Conservation (phyloP, 2,113 vertebrate species). For the Catharus minimus region DNA sequence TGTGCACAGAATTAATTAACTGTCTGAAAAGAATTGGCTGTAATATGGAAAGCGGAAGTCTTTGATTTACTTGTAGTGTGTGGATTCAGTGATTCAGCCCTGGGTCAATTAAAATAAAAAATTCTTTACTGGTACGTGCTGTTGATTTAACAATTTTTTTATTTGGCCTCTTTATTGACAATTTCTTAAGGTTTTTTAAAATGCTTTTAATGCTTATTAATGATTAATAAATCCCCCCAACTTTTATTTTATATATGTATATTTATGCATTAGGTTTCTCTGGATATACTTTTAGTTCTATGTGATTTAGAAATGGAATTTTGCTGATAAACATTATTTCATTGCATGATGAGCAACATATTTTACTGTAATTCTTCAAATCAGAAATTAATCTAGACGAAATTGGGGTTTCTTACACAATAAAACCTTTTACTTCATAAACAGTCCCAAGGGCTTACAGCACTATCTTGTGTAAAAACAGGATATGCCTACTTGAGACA, state of each 20-base stretch:
- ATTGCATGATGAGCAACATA: background rate
- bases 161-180: background rate
- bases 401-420: rapidly evolving
- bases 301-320: background rate
- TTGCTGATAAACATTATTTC: background rate
- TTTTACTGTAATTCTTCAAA: background rate
- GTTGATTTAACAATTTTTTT: background rate
- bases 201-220: background rate
- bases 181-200: background rate
- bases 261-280: background rate
- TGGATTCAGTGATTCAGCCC: background rate
- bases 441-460: background rate
- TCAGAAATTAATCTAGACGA: background rate
- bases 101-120: background rate
- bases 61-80: background rate
- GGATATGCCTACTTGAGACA: background rate
- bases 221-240: background rate
- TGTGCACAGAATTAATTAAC: conserved; percentile 23
- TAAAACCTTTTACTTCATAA: background rate
- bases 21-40: background rate
- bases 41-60: background rate
- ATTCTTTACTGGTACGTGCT: background rate
- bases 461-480: background rate
- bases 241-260: background rate
- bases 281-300: background rate